Evolutionary conservation across 2,113 vertebrate species (phyloP), one percentile per base, ranked within the genome.

Genomic region (Ochotona princeps): DNA sequence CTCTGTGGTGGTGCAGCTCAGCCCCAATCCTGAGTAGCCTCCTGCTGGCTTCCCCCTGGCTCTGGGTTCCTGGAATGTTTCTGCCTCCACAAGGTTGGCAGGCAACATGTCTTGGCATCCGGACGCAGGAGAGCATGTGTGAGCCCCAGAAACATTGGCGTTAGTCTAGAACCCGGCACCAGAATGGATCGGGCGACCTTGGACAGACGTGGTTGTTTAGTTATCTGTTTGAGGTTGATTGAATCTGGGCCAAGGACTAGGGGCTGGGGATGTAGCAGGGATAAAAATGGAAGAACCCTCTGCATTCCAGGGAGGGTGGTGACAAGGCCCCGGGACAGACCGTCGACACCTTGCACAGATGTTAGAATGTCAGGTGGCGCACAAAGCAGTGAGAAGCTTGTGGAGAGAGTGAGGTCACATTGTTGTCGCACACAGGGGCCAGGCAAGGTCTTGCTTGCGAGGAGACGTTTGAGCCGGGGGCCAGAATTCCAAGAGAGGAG

Each of bases 391-490:
- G 32, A 21, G 12, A 18, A 28, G n/a, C 44, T 0, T 12, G 23
- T 14, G 7, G 57, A 2, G 9, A 9, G 3, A 3, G 1, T 1
- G 5, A n/a, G 61, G 28, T 47, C 14, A 7, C 3, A 14, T 14
- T 47, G 5, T 23, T 30, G 0, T 17, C 75, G 60, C 1, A 11
- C 1, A 1, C 2, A 13, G 74, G 25, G 60, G 26, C 17, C 28
- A 26, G 6, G n/a, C 26, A 72, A 38, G 54, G 25, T 10, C 38
- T 74, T 25, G 2, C 20, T 11, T 30, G 8, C 8, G 21, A 82
- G 25, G 26, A 23, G 32, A 10, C 44, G 14, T 30, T 28, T 61
- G 61, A 66, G 32, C 13, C 65, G 35, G 78, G 87, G 61, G 30
- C 69, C 57, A 25, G 44, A 20, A 35, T 44, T 70, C 54, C 60